Base-by-base conservation (phyloP, 1,140 invertebrate genomes). In the Drosophila paulistorum region DNA sequence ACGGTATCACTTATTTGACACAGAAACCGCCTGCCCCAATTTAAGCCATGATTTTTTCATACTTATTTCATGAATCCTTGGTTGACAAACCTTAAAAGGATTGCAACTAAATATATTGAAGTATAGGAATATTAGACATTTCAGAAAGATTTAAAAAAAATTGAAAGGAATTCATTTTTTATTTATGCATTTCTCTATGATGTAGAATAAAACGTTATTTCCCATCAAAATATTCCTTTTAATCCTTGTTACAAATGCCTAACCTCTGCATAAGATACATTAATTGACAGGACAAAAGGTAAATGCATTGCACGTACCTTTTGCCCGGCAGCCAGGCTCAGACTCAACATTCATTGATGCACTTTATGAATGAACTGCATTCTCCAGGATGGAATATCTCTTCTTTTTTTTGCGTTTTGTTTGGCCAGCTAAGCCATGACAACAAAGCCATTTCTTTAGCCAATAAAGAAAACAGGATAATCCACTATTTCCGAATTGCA, bases 401-500 rank as follows among this genome's bases (percentile, higher is more conserved):
- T 64, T 37, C 9, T 10, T 35, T 11, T 37, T 10, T 37, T 30
- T 61, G 20, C 11, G 35, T 66, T 77, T 83, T 87, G 83, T 87
- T 86, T 79, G 70, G 59, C 67, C 54, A 79, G 76, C 70, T 87
- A 87, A 86, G 79, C 83, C 83, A 71, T 64, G 71, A 70, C 71
- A 84, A 87, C 81, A 89, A 84, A 70, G 71, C 57, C 51, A 63
- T 77, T 72, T 68, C 74, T 84, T 87, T 79, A 90, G 76, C 89
- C 81, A 90, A 91, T 84, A 90, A 85, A 75, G 89, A 90, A 86
- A 90, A 90, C 76, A 90, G 84, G 89, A 90, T 90, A 82, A 90
- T 76, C 87, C 74, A 74, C 75, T 66, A 89, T 90, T 90, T 90
- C 89, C 89, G 89, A 90, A 73, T 77, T 82, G 78, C 74, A 77